A percentile compares a stretch with the other conserved stretches of the same genome.
Evolutionary conservation across 2,113 vertebrate species (phyloP).

Genomic region (Probosciger aterrimus): DNA sequence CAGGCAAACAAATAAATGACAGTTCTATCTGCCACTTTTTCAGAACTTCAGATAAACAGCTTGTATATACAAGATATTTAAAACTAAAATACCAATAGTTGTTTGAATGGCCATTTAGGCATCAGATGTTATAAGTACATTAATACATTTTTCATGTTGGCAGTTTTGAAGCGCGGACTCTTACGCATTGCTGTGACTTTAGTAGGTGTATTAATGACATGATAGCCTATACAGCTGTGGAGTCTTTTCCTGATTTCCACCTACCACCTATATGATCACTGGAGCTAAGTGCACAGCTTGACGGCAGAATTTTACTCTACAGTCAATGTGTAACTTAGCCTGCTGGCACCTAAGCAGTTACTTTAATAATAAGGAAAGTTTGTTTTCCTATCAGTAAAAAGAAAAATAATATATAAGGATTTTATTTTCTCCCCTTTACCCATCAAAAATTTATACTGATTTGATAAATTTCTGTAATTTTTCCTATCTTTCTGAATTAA

Average conservation of each 20-base stretch:
- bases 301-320: neutral
- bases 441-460: neutral
- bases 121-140: neutral
- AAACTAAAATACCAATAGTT: neutral
- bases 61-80: neutral
- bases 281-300: neutral
- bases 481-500: neutral
- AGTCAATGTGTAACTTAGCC: neutral
- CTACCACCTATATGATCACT: fast-evolving
- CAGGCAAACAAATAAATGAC: fast-evolving
- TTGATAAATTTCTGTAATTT: neutral
- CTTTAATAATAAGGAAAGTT: neutral
- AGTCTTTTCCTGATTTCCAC: neutral
- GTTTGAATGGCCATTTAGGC: neutral
- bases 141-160: neutral
- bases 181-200: neutral
- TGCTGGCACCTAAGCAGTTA: neutral
- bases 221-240: fast-evolving
- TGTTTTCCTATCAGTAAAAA: neutral
- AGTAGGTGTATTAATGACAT: neutral
- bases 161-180: neutral
- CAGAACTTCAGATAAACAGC: neutral
- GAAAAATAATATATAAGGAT: neutral
- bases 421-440: neutral
- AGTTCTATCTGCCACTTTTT: neutral